phyloP scores from a whole-genome alignment of 1,140 invertebrate species.

The Ceratina australensis region DNA sequence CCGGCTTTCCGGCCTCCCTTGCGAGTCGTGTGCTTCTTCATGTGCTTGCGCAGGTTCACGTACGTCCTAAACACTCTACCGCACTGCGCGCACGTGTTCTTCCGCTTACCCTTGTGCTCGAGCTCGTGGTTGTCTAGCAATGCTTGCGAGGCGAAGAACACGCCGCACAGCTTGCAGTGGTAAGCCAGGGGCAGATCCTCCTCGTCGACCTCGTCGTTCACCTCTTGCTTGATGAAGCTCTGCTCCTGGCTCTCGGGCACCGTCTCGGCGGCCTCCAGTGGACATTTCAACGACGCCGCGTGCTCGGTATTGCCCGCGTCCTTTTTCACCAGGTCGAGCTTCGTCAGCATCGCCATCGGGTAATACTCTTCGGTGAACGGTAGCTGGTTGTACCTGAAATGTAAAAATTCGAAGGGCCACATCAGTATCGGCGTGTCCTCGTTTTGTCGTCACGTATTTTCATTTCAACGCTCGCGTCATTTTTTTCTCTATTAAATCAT shows the following conservation, averaged over 20 bases:
- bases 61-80: constrained; percentile 68
- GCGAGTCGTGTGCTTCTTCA: constrained; percentile 68
- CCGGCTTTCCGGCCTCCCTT: constrained; percentile 46
- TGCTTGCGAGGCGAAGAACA: constrained; percentile 66
- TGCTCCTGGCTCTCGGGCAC: constrained; percentile 22
- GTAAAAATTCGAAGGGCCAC: constrained; percentile 71
- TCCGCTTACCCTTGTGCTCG: constrained; percentile 68
- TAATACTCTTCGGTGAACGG: constrained; percentile 69
- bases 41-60: constrained; percentile 69
- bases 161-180: constrained; percentile 68
- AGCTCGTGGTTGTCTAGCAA: constrained; percentile 68
- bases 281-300: constrained; percentile 16
- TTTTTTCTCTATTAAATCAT: not conserved
- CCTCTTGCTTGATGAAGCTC: constrained; percentile 59
- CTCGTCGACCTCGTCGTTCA: constrained; percentile 50
- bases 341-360: constrained; percentile 68
- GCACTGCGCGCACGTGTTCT: constrained; percentile 72
- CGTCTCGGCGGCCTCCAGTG: not conserved
- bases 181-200: constrained; percentile 69
- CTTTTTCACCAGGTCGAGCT: constrained; percentile 72
- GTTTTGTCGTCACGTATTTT: not conserved
- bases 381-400: constrained; percentile 74
- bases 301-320: constrained; percentile 27
- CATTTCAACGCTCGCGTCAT: constrained; percentile 45
- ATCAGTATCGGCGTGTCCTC: constrained; percentile 62